Conservation (phyloP, 2,888 invertebrate species). For the Blomia tropicalis region DNA sequence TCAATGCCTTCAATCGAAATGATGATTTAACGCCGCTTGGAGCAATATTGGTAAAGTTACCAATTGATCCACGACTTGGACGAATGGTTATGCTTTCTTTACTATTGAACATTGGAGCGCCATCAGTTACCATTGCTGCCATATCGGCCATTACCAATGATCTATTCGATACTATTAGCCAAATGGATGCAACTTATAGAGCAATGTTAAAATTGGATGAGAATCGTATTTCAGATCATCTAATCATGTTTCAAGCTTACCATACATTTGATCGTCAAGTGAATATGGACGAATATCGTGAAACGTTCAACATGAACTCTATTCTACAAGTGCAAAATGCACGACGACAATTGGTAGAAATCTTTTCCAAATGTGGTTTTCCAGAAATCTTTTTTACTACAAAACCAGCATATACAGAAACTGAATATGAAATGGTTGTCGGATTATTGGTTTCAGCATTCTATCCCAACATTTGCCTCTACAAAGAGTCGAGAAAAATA, state of each 20-base stretch:
- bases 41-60: constrained; percentile 74
- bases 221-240: constrained; percentile 74
- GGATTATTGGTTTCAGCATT: constrained; percentile 67
- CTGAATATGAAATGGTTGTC: constrained; percentile 6
- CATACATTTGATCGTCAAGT: constrained; percentile 39
- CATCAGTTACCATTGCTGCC: constrained; percentile 81
- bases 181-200: constrained; percentile 37
- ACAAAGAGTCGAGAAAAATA: constrained; percentile 87
- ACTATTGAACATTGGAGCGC: constrained; percentile 73
- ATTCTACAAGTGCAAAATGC: constrained; percentile 40
- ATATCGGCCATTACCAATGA: constrained; percentile 89
- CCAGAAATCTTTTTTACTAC: constrained; percentile 45
- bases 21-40: constrained; percentile 87
- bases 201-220: constrained; percentile 49
- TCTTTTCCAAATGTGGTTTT: constrained; percentile 48
- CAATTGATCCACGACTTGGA: constrained; percentile 86
- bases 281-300: not conserved
- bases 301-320: not conserved
- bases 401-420: not conserved
- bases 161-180: constrained; percentile 52
- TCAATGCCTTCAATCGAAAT: constrained; percentile 70
- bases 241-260: constrained; percentile 81
- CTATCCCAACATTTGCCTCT: constrained; percentile 89
- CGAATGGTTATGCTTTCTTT: constrained; percentile 93
- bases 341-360: constrained; percentile 54